Conservation (phyloP, 2,113 vertebrate species). For the Chunga burmeisteri region DNA sequence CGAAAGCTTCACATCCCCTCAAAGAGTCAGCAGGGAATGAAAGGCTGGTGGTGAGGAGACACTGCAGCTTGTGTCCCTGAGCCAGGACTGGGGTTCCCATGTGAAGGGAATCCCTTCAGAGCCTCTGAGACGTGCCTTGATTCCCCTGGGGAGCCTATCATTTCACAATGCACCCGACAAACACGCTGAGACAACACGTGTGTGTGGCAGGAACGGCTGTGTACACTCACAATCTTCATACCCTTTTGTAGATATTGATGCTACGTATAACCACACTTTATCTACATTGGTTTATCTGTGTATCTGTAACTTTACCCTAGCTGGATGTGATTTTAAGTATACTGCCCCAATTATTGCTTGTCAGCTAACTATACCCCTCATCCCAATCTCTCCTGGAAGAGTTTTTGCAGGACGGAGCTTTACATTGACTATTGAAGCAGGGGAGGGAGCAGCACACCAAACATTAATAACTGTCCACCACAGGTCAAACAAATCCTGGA, state of each 20-base stretch:
- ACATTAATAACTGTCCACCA: background rate
- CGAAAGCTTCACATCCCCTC: too few species aligned
- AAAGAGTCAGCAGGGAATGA: background rate
- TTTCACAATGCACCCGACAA: background rate
- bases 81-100: background rate
- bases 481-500: background rate
- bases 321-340: background rate
- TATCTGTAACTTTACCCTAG: background rate
- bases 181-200: background rate
- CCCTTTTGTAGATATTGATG: background rate
- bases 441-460: background rate
- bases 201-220: rapidly evolving
- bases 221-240: background rate
- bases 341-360: background rate
- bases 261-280: background rate
- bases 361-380: background rate
- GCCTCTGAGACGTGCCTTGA: too few species aligned
- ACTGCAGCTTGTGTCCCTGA: background rate
- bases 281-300: background rate
- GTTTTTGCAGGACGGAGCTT: background rate
- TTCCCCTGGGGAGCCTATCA: background rate
- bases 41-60: background rate
- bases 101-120: background rate
- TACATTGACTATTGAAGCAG: background rate
- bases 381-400: background rate